These are phyloP conservation scores for Patella pellucida DNA, from an alignment of 2,888 invertebrate species.

Conservation along the genomic window DNA sequence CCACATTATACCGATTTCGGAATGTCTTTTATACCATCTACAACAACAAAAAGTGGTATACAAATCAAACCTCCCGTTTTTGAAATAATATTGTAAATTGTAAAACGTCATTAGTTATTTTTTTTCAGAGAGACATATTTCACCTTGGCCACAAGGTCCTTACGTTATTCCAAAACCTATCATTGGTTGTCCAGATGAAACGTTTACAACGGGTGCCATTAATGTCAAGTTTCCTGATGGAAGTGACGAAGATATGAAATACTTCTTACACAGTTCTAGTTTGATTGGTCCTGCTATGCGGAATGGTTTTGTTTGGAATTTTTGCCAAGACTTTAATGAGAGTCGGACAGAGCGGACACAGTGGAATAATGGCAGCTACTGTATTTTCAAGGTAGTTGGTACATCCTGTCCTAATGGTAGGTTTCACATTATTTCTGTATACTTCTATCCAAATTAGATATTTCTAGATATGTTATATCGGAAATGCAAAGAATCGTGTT, in stretches of 20 bases:
- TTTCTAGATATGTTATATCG: too few species aligned
- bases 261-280: not conserved
- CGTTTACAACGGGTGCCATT: not conserved
- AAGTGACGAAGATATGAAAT: not conserved
- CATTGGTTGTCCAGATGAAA: not conserved
- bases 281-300: not conserved
- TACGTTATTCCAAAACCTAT: not conserved
- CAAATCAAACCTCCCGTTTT: too few species aligned
- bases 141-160: not conserved
- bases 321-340: not conserved
- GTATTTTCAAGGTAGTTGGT: not conserved
- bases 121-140: not conserved
- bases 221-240: not conserved
- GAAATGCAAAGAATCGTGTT: too few species aligned
- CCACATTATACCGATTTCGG: too few species aligned
- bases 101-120: too few species aligned
- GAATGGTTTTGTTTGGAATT: not conserved
- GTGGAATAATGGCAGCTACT: not conserved
- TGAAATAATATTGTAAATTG: too few species aligned
- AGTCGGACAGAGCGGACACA: not conserved
- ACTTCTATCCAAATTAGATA: too few species aligned
- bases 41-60: too few species aligned
- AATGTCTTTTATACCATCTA: too few species aligned
- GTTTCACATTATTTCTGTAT: not conserved
- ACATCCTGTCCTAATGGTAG: not conserved